Conservation (phyloP, 92 coral and sea anemone genomes). For the Phenganax marumi region DNA sequence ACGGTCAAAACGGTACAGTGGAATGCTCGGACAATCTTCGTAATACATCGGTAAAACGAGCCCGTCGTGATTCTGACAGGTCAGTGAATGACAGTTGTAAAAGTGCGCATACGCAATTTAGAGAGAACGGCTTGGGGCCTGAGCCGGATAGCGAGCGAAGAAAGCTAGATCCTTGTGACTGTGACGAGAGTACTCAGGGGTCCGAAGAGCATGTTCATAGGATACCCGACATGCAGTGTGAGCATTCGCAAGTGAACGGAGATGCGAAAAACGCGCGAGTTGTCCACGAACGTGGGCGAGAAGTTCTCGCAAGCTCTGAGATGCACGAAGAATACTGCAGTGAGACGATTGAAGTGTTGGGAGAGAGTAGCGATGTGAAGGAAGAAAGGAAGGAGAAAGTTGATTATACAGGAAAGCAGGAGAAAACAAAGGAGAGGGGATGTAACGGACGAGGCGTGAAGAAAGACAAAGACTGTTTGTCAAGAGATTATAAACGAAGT, state of each 20-base stretch:
- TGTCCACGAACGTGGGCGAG: background rate
- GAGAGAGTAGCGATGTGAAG: slow-evolving; percentile 4
- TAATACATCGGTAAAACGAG: slow-evolving; percentile 3
- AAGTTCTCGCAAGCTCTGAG: background rate
- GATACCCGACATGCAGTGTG: slow-evolving; percentile 88
- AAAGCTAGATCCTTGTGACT: slow-evolving; percentile 75
- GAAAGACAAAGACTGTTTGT: slow-evolving; percentile 4
- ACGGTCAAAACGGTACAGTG: background rate
- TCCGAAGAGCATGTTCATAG: slow-evolving; percentile 64
- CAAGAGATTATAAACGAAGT: background rate
- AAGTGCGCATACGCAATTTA: background rate
- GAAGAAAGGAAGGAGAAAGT: background rate
- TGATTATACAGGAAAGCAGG: background rate
- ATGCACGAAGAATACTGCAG: background rate
- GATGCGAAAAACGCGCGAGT: background rate
- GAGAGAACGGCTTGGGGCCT: slow-evolving; percentile 15
- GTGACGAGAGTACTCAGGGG: slow-evolving; percentile 69
- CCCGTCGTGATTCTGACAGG: background rate
- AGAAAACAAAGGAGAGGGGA: background rate
- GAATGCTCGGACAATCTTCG: background rate
- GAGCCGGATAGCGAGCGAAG: slow-evolving; percentile 23
- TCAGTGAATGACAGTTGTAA: background rate
- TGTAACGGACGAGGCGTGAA: background rate
- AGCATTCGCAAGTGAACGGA: slow-evolving; percentile 64
- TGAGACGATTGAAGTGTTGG: slow-evolving; percentile 10